Evolutionary conservation across 1,140 invertebrate genomes (phyloP), one percentile per base, ranked within the genome.

Genomic region (Drosophila subobscura): DNA sequence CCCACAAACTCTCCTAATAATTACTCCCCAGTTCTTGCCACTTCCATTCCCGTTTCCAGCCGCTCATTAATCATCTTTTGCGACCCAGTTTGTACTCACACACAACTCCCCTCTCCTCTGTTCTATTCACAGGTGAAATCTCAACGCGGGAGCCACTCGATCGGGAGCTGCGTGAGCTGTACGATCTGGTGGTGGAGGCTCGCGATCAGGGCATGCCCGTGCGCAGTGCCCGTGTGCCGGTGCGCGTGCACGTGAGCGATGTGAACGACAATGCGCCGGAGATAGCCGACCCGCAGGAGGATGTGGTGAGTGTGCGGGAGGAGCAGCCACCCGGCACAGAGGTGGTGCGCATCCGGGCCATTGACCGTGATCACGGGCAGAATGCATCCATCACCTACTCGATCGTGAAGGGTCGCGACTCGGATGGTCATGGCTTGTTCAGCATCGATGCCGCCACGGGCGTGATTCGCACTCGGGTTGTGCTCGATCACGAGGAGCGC

Each of bases 221-320:
- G 1, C 93, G 95, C 53, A 95, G 95, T 57, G 93, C 95, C 12
- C 92, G 96, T 67, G 95, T 96, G 0, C 93, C 95, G 4, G 92
- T 98, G 49, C 93, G 94, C 72, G 94, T 99, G 0, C 92, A 93
- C 60, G 95, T 97, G 3, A 93, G 94, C 12, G 97, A 98, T 91
- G 94, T 97, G 3, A 99, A 99, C 91, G 97, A 99, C 92, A 98
- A 98, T 92, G 93, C 95, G 6, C 97, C 97, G 8, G 94, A 96
- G 91, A 97, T 98, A 58, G 94, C 97, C 29, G 96, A 97, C 91
- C 97, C 96, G 5, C 94, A 96, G 83, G 96, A 97, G 90, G 96
- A 97, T 90, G 95, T 97, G 4, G 95, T 98, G 1, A 96, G 96
- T 77, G 96, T 98, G 7, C 93, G 97, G 44, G 97, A 98, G 92